Conservation (phyloP, 2,888 invertebrate species). For the Monopis laevigella region DNA sequence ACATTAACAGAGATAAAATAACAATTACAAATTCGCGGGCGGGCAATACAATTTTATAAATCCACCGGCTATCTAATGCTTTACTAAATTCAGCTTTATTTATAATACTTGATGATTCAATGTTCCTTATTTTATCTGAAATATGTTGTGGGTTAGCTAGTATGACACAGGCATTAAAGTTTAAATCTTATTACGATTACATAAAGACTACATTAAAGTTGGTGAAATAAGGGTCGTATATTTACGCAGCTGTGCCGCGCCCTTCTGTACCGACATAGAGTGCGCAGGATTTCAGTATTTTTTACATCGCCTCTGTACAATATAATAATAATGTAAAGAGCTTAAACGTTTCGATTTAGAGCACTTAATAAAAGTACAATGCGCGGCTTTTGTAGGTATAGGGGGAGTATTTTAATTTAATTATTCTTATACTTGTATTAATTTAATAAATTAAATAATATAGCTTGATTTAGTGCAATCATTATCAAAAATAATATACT, state of each 20-base stretch:
- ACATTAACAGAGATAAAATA: conserved; percentile 22
- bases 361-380: conserved; percentile 31
- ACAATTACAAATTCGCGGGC: conserved; percentile 20
- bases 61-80: conserved; percentile 3
- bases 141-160: neutral
- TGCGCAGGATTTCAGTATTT: conserved; percentile 15
- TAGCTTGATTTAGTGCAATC: no score
- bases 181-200: no score
- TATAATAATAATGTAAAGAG: conserved; percentile 46
- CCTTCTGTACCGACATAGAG: conserved; percentile 15
- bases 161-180: no score
- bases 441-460: no score
- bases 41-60: no score
- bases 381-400: conserved; percentile 12
- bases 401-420: neutral
- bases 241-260: conserved; percentile 26
- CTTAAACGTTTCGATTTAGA: conserved; percentile 44
- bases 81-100: no score
- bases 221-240: conserved; percentile 13
- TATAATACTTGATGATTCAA: no score
- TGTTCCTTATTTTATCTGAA: no score
- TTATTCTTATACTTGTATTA: no score
- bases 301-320: conserved; percentile 32
- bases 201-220: no score
- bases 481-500: no score